Conservation (phyloP, 1,140 invertebrate species). For the Aplysia californica region DNA sequence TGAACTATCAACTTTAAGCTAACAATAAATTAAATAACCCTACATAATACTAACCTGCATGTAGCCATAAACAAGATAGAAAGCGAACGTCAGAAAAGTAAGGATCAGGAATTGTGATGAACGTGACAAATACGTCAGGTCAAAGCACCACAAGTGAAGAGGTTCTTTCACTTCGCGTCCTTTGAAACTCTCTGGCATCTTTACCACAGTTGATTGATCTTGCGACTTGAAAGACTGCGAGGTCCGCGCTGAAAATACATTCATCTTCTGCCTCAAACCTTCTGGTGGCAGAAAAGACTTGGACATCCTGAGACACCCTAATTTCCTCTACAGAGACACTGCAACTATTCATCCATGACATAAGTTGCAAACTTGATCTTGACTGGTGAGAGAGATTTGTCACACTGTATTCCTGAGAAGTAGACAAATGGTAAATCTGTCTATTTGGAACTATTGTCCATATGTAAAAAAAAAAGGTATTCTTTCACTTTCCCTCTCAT, state of each 20-base stretch:
- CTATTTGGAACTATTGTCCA: too few relatives aligned
- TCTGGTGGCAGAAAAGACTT: conserved; percentile 8
- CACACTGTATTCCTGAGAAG: too few relatives aligned
- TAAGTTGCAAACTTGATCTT: too few relatives aligned
- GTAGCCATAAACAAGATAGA: conserved; percentile 92
- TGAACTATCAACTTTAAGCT: too few relatives aligned
- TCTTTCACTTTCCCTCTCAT: too few relatives aligned
- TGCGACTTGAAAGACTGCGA: neutral
- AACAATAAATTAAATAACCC: too few relatives aligned
- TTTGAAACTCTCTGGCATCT: conserved; percentile 17
- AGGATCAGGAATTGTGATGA: conserved; percentile 82
- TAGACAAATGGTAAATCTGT: too few relatives aligned
- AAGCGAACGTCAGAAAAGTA: conserved; percentile 83
- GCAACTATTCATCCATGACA: too few relatives aligned
- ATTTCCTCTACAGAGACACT: too few relatives aligned
- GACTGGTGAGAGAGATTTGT: too few relatives aligned
- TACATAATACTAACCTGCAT: conserved; percentile 84
- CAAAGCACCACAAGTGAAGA: conserved; percentile 79
- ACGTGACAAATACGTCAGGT: conserved; percentile 75
- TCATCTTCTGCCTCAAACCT: conserved; percentile 22
- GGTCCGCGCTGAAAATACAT: neutral
- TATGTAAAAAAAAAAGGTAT: too few relatives aligned
- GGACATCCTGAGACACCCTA: conserved; percentile 1
- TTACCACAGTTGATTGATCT: neutral
- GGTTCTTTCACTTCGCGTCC: conserved; percentile 40